Percentiles rank a stretch among this genome's conserved stretches.
These are phyloP conservation scores for Napeogenes sylphis DNA, from an alignment of 2,888 invertebrate species.

Conservation along the genomic window DNA sequence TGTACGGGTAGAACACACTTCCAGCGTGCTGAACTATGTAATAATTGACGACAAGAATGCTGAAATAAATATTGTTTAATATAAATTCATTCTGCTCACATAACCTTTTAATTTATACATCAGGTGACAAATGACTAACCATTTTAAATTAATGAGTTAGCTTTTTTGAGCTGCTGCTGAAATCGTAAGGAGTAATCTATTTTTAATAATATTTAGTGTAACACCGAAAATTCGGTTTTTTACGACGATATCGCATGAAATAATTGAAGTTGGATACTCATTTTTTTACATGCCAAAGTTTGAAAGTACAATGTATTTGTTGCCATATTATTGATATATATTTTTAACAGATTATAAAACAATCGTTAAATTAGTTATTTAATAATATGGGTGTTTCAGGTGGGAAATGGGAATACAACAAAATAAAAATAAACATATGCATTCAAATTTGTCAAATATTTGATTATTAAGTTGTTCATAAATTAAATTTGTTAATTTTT, in stretches of 20 bases:
- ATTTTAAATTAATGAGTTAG: not conserved
- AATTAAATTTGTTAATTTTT: too few species aligned
- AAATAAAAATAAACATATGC: too few species aligned
- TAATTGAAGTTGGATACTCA: conserved; percentile 27
- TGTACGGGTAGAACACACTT: conserved; percentile 61
- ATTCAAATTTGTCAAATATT: too few species aligned
- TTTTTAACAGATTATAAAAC: conserved; percentile 3
- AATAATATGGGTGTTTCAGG: too few species aligned
- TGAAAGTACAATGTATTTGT: not conserved
- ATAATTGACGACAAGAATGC: conserved; percentile 70
- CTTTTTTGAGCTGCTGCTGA: conserved; percentile 14
- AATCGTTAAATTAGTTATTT: too few species aligned
- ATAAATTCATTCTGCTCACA: conserved; percentile 39
- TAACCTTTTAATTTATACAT: conserved; percentile 40
- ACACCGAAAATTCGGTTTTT: conserved; percentile 45
- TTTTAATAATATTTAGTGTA: conserved; percentile 28
- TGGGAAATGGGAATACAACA: too few species aligned
- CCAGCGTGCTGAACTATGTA: conserved; percentile 68
- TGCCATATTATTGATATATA: not conserved
- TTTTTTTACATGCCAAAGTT: conserved; percentile 39
- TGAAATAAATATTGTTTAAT: conserved; percentile 43
- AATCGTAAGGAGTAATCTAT: conserved; percentile 20
- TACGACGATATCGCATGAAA: conserved; percentile 48
- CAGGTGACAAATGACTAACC: not conserved
- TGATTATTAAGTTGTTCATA: too few species aligned